Evolutionary conservation across 2,797 vertebrate species (phyloP), one percentile per base, ranked within the genome.

Genomic region (Coilia nasus): DNA sequence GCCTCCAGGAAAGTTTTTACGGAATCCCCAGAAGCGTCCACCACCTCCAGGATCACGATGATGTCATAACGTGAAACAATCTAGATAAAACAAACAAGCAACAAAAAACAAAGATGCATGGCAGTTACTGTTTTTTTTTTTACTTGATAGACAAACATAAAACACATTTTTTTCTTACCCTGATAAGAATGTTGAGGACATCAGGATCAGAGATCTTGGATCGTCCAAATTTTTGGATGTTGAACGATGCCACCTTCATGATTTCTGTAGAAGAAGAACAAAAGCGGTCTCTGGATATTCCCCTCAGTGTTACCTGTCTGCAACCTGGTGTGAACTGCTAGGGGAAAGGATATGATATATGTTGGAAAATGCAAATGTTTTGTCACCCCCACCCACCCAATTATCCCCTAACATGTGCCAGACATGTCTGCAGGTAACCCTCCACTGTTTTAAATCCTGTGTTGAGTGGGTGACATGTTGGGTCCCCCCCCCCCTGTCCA

Each of bases 181-280:
- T 91, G 0, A 90, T 64, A 83, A 96, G 91, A 41, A 91, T 90
- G 0, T 87, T 3, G 2, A 94, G 54, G 3, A 94, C 47, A 0
- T 89, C 71, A 3, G 91, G 87, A 35, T 96, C 91, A 0, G 93
- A 94, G 47, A 96, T 89, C 91, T 96, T 96, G 9, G 5, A 89
- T 25, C 44, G 88, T 21, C 95, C 96, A 89, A 96, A 95, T 86
- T 86, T 95, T 90, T 95, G 94, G 89, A 94, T 87, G 88, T 96
- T 96, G 54, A 96, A 96, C 0, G 95, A 86, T 15, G 95, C 95
- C 0, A 96, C 86, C 88, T 95, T 96, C 96, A 96, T 96, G 87
- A 56, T 92, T 84, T 2, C 93, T 94, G 86, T 14, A 82, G 67
- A 67, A 50, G 41, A 81, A 54, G 88, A 19, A 35, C 25, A 81